Base-by-base conservation (phyloP, 2,797 vertebrate genomes). In the Anguilla obscura region DNA sequence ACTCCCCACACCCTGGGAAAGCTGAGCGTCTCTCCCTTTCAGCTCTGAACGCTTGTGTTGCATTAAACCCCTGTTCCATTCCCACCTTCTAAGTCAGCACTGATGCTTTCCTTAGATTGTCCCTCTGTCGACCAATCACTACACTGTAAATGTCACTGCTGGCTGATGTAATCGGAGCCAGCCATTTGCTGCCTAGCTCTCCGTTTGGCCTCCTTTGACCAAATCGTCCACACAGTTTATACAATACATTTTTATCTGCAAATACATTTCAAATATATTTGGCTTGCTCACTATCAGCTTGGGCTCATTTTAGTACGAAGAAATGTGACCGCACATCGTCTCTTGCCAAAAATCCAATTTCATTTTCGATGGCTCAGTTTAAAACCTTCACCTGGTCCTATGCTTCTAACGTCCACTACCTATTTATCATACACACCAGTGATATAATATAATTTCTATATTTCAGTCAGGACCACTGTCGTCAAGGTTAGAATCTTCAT, bases 41-140 rank as follows among this genome's bases (percentile, higher is more conserved):
- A 95, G 91, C 93, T 92, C 90, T 93, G 93, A 92, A 91, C 69
- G 93, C 80, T 92, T 92, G 91, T 90, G 91, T 92, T 85, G 87
- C 87, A 88, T 54, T 95, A 92, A 94, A 94, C 16, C 40, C 21
- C 79, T 30, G 12, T 50, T n/a, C 79, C 33, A 82, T 82, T 91
- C 91, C 91, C 90, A 90, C 92, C 92, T 40, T 90, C 92, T 93
- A 89, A 88, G 71, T 93, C 92, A 93, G 93, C 89, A 87, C 87
- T 90, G 88, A 48, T 48, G 45, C 79, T 9, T 50, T 27, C 45
- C 18, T 82, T 82, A n/a, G 40, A 50, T 79, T 82, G 45, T 79
- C 21, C 18, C 79, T 48, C 6, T 2, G 24, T 82, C 45, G 50
- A 45, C 79, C 45, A 50, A 63, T 48, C 45, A 82, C 18, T n/a